phyloP scores from a whole-genome alignment of 2,888 invertebrate genomes.

The Agrochola circellaris region DNA sequence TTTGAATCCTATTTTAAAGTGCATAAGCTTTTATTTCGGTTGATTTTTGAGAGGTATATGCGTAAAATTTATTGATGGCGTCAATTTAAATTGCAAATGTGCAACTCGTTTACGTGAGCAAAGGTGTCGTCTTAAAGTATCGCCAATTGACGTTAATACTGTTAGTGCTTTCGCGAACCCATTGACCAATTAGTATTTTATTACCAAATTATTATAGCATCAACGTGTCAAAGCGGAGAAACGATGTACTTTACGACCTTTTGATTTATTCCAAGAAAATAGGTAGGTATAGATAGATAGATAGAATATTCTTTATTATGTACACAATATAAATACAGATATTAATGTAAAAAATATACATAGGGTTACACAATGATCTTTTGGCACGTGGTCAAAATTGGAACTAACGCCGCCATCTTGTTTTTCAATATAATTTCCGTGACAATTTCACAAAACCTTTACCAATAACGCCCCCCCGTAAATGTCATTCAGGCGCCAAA shows the following conservation, averaged over 20 bases:
- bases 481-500: neutral
- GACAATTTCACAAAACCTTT: neutral
- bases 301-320: too few species aligned
- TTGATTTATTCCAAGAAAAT: neutral
- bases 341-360: too few species aligned
- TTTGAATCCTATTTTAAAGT: neutral
- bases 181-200: slow-evolving; percentile 49
- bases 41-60: neutral
- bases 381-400: neutral
- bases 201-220: slow-evolving; percentile 41
- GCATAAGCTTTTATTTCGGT: neutral
- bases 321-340: too few species aligned
- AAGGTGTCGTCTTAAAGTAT: slow-evolving; percentile 67
- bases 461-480: neutral
- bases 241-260: slow-evolving; percentile 8
- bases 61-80: slow-evolving; percentile 46
- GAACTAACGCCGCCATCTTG: neutral
- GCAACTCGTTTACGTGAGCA: slow-evolving; percentile 54
- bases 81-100: slow-evolving; percentile 64
- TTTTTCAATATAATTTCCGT: neutral
- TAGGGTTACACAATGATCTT: neutral
- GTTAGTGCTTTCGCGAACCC: slow-evolving; percentile 46
- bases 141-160: slow-evolving; percentile 55
- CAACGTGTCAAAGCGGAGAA: slow-evolving; percentile 24
- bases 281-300: too few species aligned